Conservation (phyloP, 2,797 vertebrate genomes). For the Erethizon dorsatum region DNA sequence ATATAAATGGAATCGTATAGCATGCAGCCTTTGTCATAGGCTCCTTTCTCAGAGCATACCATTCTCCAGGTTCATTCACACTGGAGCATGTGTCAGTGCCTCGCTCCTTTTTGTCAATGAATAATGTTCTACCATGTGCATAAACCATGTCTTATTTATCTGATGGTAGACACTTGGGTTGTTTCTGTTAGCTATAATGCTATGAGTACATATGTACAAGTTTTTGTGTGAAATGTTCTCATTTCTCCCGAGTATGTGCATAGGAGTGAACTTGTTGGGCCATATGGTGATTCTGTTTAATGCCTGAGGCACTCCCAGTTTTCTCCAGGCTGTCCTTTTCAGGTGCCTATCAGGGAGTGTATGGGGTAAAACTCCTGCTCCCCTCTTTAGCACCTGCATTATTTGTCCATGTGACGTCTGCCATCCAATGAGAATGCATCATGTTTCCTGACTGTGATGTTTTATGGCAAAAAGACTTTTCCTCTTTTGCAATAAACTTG, state of each 20-base stretch:
- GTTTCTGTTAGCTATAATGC: background rate
- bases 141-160: background rate
- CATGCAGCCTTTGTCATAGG: too few relatives aligned
- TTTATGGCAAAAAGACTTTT: background rate
- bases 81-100: background rate
- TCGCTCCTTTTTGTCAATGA: background rate
- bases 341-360: background rate
- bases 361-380: background rate
- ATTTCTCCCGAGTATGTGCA: background rate
- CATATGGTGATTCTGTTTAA: background rate
- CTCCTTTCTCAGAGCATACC: background rate
- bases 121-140: background rate
- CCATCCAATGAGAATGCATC: background rate
- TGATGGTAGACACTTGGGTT: background rate
- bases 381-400: background rate
- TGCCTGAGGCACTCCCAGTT: background rate
- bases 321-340: background rate
- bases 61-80: background rate
- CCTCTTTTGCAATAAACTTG: background rate
- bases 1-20: background rate
- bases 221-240: background rate
- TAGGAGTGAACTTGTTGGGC: background rate
- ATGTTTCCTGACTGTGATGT: background rate
- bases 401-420: too few relatives aligned
- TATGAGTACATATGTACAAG: background rate